These are phyloP conservation scores for Pontoporia blainvillei DNA, from an alignment of 2,113 vertebrate species.

Conservation along the genomic window DNA sequence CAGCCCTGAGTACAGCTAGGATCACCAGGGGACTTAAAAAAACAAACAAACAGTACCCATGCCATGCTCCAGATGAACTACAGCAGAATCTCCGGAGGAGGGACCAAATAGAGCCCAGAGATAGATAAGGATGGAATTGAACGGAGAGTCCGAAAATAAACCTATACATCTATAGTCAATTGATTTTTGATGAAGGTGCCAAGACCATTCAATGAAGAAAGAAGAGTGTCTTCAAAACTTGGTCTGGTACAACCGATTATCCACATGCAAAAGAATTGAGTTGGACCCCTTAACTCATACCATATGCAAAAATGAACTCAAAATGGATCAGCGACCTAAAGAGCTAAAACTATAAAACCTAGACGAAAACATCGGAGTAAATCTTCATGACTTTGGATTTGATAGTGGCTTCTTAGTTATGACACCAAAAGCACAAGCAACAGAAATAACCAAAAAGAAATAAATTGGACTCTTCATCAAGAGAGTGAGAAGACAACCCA, in stretches of 20 bases:
- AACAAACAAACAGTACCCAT: not conserved
- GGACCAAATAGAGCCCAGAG: not conserved
- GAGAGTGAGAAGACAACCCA: not conserved
- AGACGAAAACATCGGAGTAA: not conserved
- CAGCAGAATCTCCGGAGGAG: not conserved
- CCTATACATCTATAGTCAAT: not conserved
- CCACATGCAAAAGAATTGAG: not conserved
- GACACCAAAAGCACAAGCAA: not conserved
- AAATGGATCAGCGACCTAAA: not conserved
- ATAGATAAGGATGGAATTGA: not conserved
- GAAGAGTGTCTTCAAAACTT: not conserved
- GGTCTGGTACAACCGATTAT: not conserved
- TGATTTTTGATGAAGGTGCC: not conserved
- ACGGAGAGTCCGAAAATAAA: not conserved
- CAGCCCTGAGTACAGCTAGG: not conserved
- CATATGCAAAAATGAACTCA: not conserved
- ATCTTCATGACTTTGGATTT: not conserved
- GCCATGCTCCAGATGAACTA: not conserved
- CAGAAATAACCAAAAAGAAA: not conserved
- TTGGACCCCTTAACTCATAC: not conserved
- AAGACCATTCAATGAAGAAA: not conserved
- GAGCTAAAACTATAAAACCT: not conserved
- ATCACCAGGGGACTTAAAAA: not conserved
- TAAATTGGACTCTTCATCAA: not conserved
- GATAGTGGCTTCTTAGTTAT: not conserved